phyloP scores from a whole-genome alignment of 2,888 invertebrate genomes.

The Phortica okadai region DNA sequence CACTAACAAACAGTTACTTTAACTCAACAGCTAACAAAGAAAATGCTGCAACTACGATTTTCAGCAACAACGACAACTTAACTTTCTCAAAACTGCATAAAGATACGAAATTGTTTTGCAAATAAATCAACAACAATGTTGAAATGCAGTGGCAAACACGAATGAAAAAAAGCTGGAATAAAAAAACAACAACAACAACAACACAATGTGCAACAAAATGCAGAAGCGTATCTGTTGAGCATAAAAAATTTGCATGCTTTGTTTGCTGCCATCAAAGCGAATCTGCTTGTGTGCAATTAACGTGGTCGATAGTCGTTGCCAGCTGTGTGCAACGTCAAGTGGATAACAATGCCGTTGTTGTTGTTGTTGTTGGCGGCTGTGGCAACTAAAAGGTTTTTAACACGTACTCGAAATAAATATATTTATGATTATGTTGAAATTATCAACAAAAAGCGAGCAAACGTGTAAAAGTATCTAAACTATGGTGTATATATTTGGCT shows the following conservation, averaged over 20 bases:
- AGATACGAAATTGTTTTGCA: neutral
- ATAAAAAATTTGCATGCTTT: neutral
- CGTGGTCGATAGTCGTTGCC: neutral
- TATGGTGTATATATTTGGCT: neutral
- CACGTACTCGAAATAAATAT: constrained; percentile 17
- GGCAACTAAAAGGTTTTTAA: constrained; percentile 16
- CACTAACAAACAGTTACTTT: neutral
- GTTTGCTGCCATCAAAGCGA: neutral
- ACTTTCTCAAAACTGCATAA: neutral
- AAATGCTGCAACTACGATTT: no score
- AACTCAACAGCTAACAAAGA: neutral
- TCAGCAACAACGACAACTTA: no score
- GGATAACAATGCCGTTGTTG: neutral
- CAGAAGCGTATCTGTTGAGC: neutral
- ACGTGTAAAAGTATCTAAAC: neutral
- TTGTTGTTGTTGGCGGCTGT: neutral
- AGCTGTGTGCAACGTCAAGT: neutral
- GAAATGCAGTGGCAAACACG: no score
- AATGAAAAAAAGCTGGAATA: neutral
- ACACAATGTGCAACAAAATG: neutral
- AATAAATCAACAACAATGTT: neutral
- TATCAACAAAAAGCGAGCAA: neutral
- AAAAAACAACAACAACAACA: neutral
- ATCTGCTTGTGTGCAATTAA: neutral
- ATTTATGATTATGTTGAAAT: constrained; percentile 26